A percentile compares a stretch with the other conserved stretches of the same genome.
phyloP scores from a whole-genome alignment of 2,113 vertebrate genomes.

The Chinchilla lanigera region DNA sequence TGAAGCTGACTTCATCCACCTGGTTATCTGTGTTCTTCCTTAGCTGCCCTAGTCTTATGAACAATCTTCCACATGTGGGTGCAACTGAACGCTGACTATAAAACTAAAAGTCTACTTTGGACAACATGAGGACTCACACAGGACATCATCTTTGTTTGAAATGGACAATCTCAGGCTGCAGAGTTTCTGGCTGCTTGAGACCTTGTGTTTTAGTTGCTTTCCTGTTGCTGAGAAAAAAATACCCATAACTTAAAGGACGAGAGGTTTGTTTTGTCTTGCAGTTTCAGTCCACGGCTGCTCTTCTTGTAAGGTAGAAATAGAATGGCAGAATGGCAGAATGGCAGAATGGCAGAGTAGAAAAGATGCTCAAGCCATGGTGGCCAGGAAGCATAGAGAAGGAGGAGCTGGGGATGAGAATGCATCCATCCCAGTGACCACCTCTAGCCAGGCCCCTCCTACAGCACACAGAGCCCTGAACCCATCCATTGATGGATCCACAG shows the following conservation, averaged over 20 bases:
- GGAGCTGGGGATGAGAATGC: too few relatives aligned
- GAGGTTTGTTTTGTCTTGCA: not conserved
- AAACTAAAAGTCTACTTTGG: not conserved
- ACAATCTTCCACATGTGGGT: not conserved
- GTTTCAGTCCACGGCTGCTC: not conserved
- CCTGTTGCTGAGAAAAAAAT: not conserved
- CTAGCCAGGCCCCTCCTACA: not conserved
- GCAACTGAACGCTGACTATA: not conserved
- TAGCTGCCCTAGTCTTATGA: rapidly evolving
- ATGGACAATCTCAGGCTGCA: not conserved
- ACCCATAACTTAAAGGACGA: not conserved
- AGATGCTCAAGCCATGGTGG: not conserved
- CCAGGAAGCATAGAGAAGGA: not conserved
- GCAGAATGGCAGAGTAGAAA: not conserved
- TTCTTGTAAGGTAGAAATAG: not conserved
- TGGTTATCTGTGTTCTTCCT: not conserved
- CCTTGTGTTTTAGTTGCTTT: not conserved
- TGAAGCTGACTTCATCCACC: not conserved
- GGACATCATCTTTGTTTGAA: not conserved
- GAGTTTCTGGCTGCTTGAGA: not conserved
- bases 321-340: not conserved
- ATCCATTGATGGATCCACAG: too few relatives aligned
- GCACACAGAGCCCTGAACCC: not conserved
- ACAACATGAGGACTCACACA: not conserved
- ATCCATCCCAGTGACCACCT: too few relatives aligned